Evolutionary conservation across 35 echinoderm and acorn worm genomes (phyloP), one percentile per base, ranked within the genome.

Genomic region (Patiria miniata): DNA sequence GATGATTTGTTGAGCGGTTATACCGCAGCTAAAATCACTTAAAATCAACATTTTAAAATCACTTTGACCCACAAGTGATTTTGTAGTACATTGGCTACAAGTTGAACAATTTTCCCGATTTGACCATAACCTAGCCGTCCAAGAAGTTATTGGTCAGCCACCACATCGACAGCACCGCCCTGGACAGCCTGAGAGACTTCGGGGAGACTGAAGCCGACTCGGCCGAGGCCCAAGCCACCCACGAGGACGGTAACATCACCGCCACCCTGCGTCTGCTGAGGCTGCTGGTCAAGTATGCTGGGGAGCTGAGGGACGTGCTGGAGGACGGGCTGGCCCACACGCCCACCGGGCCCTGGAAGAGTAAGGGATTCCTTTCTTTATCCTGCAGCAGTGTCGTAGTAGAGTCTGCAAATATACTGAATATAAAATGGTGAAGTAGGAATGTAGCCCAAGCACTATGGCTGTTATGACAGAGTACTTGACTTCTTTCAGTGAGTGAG

Each of bases 311-410:
- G 61, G 86, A 94, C 85, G 96, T 99, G 23, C 39, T 99, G 82
- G 96, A 99, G 60, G 87, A 91, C 40, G 96, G 96, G 36, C 65
- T 94, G 30, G 89, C 96, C 21, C 89, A 56, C 77, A 99, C 96
- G 18, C 96, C 96, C 1, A 99, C 96, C 53, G 90, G 89, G 78
- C 96, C 96, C 23, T 99, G 96, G 96, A 99, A 99, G 76, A 94
- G 96, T 99, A 59, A 88, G 91, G 50, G 65, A 47, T 6, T 6
- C 4, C 42, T 12, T 47, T n/a, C n/a, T n/a, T n/a, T n/a, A n/a
- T n/a, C n/a, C n/a, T n/a, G n/a, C n/a, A n/a, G n/a, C n/a, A n/a
- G n/a, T n/a, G n/a, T n/a, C n/a, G n/a, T n/a, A n/a, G n/a, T n/a
- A n/a, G n/a, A n/a, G n/a, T n/a, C n/a, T n/a, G n/a, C n/a, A n/a